Evolutionary conservation across 1,140 invertebrate genomes (phyloP), one percentile per base, ranked within the genome.

Genomic region (Batillaria attramentaria): DNA sequence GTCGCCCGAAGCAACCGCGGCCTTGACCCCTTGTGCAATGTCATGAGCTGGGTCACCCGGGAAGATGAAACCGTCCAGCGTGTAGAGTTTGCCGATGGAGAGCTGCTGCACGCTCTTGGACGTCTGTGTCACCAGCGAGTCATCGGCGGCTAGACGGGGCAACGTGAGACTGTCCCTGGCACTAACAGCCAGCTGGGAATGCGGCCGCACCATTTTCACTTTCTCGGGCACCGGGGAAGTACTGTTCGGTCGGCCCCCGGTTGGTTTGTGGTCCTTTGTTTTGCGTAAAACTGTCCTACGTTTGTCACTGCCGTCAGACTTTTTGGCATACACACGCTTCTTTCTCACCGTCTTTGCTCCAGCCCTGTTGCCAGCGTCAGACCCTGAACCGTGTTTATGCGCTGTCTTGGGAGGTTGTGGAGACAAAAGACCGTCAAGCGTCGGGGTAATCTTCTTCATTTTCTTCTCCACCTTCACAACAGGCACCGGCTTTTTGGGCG

Each of bases 21-120:
- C 20, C 33, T 57, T 74, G 43, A 60, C 72, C 54, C 73, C 54
- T 24, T 50, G 3, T 3, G 37, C n/a, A 4, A 75, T 50, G 54
- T 75, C 73, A 28, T 70, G 39, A 24, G 68, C 24, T 0, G 73
- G 73, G 54, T 75, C 73, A 13, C 73, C 73, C 1, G 73, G 73
- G 54, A 75, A 75, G 57, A 75, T 75, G 73, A 75, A 75, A 57
- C 73, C 73, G n/a, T 75, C 73, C 54, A 75, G 16, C 6, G 73
- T 62, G 37, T 75, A 75, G 6, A 75, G 18, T 2, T n/a, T 75
- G 54, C 18, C 13, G 20, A 57, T 62, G 54, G 73, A 35, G 2
- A 60, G 42, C 31, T 75, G 73, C 73, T 75, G 73, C 18, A 31
- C 28, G 54, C 16, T 10, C n/a, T 24, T 50, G 3, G 54, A 10